These are phyloP conservation scores for Pseudomyrmex cubaensis DNA, from an alignment of 1,140 invertebrate genomes.

Conservation along the genomic window DNA sequence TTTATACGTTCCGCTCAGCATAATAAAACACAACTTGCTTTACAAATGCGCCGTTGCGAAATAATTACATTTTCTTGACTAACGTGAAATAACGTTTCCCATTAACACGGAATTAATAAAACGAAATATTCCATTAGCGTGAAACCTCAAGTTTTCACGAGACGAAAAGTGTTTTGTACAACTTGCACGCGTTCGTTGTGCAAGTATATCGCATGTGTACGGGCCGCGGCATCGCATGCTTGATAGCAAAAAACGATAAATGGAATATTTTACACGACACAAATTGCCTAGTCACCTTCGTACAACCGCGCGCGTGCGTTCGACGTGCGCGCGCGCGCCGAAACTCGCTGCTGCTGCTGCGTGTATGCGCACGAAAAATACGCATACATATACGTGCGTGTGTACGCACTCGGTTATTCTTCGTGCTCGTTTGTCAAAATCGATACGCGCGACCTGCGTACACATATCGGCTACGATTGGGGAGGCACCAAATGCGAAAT, in stretches of 20 bases:
- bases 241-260: conserved; percentile 5
- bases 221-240: too few species aligned
- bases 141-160: neutral
- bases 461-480: conserved; percentile 58
- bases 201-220: neutral
- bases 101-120: too few species aligned
- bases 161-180: neutral
- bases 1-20: neutral
- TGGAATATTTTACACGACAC: conserved; percentile 4
- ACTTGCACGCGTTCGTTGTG: neutral
- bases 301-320: neutral
- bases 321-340: neutral
- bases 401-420: conserved; percentile 47
- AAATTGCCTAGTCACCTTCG: conserved; percentile 28
- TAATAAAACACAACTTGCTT: conserved; percentile 7
- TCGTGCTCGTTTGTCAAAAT: conserved; percentile 69
- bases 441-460: conserved; percentile 58
- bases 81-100: too few species aligned
- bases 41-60: neutral
- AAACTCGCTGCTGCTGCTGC: conserved; percentile 15
- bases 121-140: too few species aligned
- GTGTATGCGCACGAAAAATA: conserved; percentile 40
- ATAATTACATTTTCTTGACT: conserved; percentile 17
- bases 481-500: conserved; percentile 35
- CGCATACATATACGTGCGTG: neutral